These are phyloP conservation scores for Lepidochrysops patricia DNA, from an alignment of 2,888 invertebrate species.

Conservation along the genomic window DNA sequence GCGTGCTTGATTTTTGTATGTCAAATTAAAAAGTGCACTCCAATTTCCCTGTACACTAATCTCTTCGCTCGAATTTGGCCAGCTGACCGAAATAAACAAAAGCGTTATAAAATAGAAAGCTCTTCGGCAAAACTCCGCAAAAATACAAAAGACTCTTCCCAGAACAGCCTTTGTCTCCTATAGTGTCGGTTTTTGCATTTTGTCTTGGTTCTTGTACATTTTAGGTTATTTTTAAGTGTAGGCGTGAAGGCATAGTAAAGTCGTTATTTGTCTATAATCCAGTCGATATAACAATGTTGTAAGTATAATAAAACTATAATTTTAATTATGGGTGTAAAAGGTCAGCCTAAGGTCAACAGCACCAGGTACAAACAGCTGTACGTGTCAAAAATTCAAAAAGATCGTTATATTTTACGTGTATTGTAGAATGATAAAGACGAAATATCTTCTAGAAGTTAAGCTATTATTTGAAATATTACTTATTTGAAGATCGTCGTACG, in stretches of 20 bases:
- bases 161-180: not conserved
- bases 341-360: not conserved
- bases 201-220: not conserved
- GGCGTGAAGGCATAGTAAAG: not conserved
- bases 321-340: too few relatives aligned
- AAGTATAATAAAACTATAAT: too few relatives aligned
- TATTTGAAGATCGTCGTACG: too few relatives aligned
- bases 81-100: slow-evolving; percentile 8
- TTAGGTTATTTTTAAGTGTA: not conserved
- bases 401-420: not conserved
- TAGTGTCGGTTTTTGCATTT: not conserved
- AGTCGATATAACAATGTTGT: too few relatives aligned
- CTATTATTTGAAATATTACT: too few relatives aligned
- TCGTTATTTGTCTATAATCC: not conserved
- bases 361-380: not conserved
- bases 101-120: slow-evolving; percentile 8
- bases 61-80: not conserved
- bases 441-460: not conserved
- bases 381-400: not conserved
- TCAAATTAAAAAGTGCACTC: not conserved
- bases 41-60: not conserved
- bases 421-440: not conserved
- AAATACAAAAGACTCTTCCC: not conserved
- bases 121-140: not conserved
- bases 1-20: not conserved